Percentiles rank a stretch among this genome's conserved stretches.
Evolutionary conservation across 2,113 vertebrate genomes (phyloP).

Genomic region (Corythoichthys haematopterus): DNA sequence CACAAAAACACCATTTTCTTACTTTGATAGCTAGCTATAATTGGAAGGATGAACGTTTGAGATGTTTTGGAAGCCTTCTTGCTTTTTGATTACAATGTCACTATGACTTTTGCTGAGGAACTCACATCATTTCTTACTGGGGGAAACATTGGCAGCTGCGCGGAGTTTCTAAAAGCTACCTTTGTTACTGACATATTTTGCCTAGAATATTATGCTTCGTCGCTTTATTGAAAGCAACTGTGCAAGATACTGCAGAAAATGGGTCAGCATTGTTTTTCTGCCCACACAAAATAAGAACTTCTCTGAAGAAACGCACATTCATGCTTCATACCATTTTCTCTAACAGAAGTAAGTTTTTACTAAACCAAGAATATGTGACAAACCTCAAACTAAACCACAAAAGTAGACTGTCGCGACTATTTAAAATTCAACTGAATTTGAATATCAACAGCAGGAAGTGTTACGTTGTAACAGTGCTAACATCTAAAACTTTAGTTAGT

Average conservation of each 20-base stretch:
- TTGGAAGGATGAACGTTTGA: not conserved
- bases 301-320: constrained; percentile 40
- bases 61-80: not conserved
- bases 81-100: not conserved
- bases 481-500: not conserved
- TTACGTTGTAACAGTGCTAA: not conserved
- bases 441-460: not conserved
- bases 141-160: constrained; percentile 3
- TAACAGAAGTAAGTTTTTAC: constrained; percentile 26
- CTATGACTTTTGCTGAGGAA: not conserved
- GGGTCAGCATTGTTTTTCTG: constrained; percentile 39
- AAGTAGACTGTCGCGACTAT: not conserved
- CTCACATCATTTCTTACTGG: constrained; percentile 7
- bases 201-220: constrained; percentile 24
- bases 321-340: constrained; percentile 21
- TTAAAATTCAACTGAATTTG: not conserved
- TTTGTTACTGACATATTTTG: constrained; percentile 21
- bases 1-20: not conserved
- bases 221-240: constrained; percentile 22
- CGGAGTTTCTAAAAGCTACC: constrained; percentile 20
- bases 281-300: constrained; percentile 41
- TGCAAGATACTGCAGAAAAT: constrained; percentile 16
- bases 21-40: not conserved
- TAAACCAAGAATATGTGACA: constrained; percentile 7
- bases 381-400: not conserved